Conservation (phyloP, 2,113 vertebrate genomes). For the Alouatta palliata region DNA sequence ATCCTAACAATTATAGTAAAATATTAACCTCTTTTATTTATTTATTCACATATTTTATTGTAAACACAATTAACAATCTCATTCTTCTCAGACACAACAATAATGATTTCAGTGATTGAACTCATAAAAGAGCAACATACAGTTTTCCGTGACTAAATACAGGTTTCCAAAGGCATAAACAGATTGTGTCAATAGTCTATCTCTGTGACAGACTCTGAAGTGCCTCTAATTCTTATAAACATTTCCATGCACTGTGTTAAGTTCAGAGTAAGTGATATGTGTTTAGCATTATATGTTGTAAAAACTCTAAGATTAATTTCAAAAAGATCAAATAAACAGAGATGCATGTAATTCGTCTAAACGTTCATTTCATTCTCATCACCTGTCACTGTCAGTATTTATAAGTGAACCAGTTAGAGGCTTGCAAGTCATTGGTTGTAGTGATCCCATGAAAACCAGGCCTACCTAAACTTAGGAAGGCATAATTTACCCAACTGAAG, state of each 20-base stretch:
- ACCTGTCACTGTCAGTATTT: slow-evolving; percentile 45
- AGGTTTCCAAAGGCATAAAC: slow-evolving; percentile 56
- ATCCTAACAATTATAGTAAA: slow-evolving; percentile 68
- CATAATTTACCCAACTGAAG: neutral
- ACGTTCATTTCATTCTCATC: slow-evolving; percentile 36
- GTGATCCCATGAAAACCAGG: neutral
- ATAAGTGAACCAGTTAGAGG: neutral
- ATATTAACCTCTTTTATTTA: slow-evolving; percentile 65
- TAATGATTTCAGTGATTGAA: slow-evolving; percentile 52
- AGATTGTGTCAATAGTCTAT: slow-evolving; percentile 71
- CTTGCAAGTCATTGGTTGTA: neutral
- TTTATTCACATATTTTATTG: slow-evolving; percentile 70
- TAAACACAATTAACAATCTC: slow-evolving; percentile 68
- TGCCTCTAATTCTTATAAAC: slow-evolving; percentile 58
- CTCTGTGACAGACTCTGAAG: slow-evolving; percentile 47
- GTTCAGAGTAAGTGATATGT: slow-evolving; percentile 64
- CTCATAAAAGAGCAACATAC: slow-evolving; percentile 54
- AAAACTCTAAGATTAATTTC: slow-evolving; percentile 72
- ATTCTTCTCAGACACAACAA: slow-evolving; percentile 62
- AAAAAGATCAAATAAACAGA: slow-evolving; percentile 65
- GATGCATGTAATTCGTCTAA: slow-evolving; percentile 49
- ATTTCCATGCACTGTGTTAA: slow-evolving; percentile 65
- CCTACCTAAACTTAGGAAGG: neutral
- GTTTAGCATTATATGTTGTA: slow-evolving; percentile 68
- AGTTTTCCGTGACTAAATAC: slow-evolving; percentile 53